Percentiles rank a stretch among this genome's conserved stretches.
Evolutionary conservation across 2,888 invertebrate genomes (phyloP).

Genomic region (Patella pellucida): DNA sequence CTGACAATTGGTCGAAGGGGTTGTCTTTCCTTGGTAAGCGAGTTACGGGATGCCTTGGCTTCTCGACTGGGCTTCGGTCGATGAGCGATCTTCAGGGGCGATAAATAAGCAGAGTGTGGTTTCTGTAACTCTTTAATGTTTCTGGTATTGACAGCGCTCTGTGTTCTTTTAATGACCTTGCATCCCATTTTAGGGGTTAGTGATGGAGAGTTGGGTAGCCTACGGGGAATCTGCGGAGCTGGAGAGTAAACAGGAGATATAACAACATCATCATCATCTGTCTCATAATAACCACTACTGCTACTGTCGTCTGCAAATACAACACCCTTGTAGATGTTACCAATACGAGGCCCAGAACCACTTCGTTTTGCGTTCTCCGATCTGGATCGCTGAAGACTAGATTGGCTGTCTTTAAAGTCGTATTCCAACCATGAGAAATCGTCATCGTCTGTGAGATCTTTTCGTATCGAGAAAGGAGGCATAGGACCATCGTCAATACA

Average conservation of each 20-base stretch:
- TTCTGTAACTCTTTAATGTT: not conserved
- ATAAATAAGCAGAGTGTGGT: not conserved
- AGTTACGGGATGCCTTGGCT: not conserved
- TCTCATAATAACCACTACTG: constrained; percentile 4
- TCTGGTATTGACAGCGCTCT: not conserved
- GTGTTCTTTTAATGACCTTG: not conserved
- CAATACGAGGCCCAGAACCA: not conserved
- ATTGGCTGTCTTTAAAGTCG: not conserved
- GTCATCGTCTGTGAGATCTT: not conserved
- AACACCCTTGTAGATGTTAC: not conserved
- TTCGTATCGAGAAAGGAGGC: not conserved
- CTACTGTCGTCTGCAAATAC: not conserved
- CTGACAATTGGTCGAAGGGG: not conserved
- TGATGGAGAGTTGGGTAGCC: not conserved
- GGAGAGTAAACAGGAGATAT: not conserved
- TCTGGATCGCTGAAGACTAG: not conserved
- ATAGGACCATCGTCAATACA: not conserved
- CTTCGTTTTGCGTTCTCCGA: not conserved
- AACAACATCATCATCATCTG: not conserved
- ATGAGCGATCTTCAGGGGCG: not conserved
- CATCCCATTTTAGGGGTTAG: not conserved
- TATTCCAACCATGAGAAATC: not conserved
- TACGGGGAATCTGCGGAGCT: not conserved
- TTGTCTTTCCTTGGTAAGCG: not conserved
- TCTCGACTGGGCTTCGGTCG: not conserved